Conservation (phyloP, 2,888 invertebrate genomes). For the Chaetoderma sp. region DNA sequence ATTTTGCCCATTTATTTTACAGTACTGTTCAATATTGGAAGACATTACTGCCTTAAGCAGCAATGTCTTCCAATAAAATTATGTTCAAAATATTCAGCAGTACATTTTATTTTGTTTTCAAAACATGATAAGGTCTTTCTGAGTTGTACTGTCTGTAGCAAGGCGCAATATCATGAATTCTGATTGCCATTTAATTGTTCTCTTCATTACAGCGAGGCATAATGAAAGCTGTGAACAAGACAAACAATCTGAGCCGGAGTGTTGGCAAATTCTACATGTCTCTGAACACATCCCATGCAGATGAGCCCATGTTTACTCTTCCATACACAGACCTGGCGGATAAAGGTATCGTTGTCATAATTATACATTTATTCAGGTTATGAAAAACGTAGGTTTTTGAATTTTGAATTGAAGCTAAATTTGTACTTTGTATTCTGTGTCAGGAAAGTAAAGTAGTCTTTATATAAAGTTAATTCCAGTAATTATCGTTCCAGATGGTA, state of each 20-base stretch:
- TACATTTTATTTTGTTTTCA: no score
- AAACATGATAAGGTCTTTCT: no score
- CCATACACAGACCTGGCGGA: constrained; percentile 72
- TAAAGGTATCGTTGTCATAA: constrained; percentile 64
- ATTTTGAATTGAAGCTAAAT: background rate
- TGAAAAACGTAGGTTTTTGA: background rate
- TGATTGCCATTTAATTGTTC: no score
- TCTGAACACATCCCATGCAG: constrained; percentile 59
- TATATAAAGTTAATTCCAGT: background rate
- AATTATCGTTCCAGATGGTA: no score
- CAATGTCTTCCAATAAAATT: no score
- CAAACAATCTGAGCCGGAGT: constrained; percentile 71
- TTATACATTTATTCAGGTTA: no score
- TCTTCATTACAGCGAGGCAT: constrained; percentile 65
- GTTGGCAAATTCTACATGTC: constrained; percentile 70
- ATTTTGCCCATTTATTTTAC: no score
- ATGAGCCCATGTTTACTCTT: constrained; percentile 66
- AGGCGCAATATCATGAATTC: no score
- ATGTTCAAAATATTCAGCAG: no score
- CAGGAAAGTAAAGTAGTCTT: background rate
- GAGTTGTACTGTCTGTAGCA: no score
- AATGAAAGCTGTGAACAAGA: constrained; percentile 73
- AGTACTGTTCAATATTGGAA: no score
- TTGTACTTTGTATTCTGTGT: background rate
- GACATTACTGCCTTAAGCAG: no score